These are phyloP conservation scores for Lucilia sericata DNA, from an alignment of 1,140 invertebrate species.

Conservation along the genomic window DNA sequence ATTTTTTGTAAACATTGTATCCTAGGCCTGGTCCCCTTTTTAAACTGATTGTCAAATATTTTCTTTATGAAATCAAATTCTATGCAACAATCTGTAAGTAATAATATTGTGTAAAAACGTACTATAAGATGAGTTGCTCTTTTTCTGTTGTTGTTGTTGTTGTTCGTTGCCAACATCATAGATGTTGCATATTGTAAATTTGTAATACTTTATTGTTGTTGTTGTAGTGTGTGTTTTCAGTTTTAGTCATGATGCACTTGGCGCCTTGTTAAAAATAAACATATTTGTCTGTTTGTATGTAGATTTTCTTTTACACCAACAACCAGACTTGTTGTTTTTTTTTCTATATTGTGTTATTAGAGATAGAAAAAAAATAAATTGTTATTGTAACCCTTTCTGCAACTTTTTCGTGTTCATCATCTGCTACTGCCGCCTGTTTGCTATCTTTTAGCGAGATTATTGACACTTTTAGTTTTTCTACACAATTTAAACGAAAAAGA, in stretches of 20 bases:
- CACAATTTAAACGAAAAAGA: neutral
- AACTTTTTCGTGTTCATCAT: neutral
- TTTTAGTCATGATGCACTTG: slow-evolving; percentile 35
- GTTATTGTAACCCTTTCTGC: slow-evolving; percentile 19
- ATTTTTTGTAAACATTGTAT: too few species aligned
- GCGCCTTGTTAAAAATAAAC: slow-evolving; percentile 35
- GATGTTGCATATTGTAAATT: too few species aligned
- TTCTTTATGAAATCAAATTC: slow-evolving; percentile 24
- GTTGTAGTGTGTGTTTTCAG: neutral
- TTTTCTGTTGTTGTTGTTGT: too few species aligned
- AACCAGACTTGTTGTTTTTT: neutral
- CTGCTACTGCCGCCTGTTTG: neutral
- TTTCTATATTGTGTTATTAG: neutral
- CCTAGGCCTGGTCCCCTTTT: neutral
- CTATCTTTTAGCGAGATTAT: slow-evolving; percentile 18
- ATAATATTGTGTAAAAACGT: slow-evolving; percentile 33
- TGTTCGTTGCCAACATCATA: neutral
- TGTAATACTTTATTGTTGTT: neutral
- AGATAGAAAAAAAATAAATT: neutral
- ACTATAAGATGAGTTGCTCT: slow-evolving; percentile 21
- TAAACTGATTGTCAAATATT: neutral
- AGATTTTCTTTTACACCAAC: neutral
- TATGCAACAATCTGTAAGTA: slow-evolving; percentile 39
- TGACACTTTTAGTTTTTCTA: slow-evolving; percentile 26
- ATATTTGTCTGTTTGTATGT: slow-evolving; percentile 18